Conservation (phyloP, 2,797 vertebrate genomes). For the Myotis findleyi region DNA sequence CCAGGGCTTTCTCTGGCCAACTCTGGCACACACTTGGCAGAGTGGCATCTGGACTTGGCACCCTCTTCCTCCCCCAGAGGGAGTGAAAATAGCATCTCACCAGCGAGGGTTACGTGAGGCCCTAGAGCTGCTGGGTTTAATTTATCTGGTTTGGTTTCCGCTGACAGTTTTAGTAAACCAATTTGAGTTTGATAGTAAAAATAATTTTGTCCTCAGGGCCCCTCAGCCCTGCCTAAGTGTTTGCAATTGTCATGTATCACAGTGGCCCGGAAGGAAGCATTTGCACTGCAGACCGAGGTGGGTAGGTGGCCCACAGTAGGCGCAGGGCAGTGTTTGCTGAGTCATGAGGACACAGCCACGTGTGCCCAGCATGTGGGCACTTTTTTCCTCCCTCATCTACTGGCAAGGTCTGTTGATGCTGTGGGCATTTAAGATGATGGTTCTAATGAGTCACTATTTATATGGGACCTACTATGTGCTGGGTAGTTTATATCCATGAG, state of each 20-base stretch:
- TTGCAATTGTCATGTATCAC: conserved; percentile 24
- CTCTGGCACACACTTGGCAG: neutral
- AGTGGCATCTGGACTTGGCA: neutral
- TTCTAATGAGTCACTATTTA: neutral
- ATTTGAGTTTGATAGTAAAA: conserved; percentile 74
- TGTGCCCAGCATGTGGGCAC: fast-evolving
- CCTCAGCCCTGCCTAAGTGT: conserved; percentile 45
- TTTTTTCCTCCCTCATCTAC: fast-evolving
- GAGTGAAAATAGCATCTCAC: conserved; percentile 56
- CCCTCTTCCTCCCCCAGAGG: conserved; percentile 40
- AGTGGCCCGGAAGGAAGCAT: neutral
- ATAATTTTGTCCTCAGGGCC: conserved; percentile 69
- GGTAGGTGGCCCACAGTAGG: neutral
- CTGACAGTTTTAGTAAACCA: conserved; percentile 78
- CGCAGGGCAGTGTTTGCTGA: neutral
- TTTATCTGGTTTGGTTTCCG: conserved; percentile 71
- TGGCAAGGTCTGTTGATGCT: no score
- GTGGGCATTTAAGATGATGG: fast-evolving
- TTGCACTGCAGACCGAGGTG: fast-evolving
- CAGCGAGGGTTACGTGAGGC: conserved; percentile 19
- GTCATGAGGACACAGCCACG: neutral
- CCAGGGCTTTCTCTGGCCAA: neutral
- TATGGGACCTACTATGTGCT: conserved; percentile 27
- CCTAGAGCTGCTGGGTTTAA: conserved; percentile 61
- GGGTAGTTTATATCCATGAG: neutral